Conservation (phyloP, 2,888 invertebrate genomes). For the Epiperipatus broadwayi region DNA sequence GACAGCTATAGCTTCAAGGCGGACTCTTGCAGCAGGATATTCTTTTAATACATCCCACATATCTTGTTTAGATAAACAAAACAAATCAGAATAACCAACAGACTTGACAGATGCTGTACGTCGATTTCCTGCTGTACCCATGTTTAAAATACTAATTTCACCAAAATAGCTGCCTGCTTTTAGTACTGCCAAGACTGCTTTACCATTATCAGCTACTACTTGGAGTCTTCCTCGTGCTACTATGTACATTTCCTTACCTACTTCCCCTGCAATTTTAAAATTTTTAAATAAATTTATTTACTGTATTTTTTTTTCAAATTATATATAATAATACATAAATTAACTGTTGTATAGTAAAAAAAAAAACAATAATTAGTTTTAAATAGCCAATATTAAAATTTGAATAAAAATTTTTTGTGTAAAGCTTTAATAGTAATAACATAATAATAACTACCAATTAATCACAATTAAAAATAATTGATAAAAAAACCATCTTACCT, state of each 20-base stretch:
- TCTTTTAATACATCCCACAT: slow-evolving; percentile 97
- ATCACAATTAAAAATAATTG: too few relatives aligned
- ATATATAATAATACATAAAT: not conserved
- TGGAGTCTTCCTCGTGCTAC: slow-evolving; percentile 86
- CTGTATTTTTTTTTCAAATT: too few relatives aligned
- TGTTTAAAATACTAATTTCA: slow-evolving; percentile 97
- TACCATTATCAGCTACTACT: slow-evolving; percentile 84
- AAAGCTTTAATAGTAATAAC: too few relatives aligned
- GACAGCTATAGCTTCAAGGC: slow-evolving; percentile 88
- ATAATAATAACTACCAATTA: too few relatives aligned
- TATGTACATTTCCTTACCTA: slow-evolving; percentile 99
- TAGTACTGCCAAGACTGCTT: slow-evolving; percentile 79
- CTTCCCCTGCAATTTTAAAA: slow-evolving; percentile 57
- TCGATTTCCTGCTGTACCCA: slow-evolving; percentile 98
- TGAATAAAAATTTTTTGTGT: too few relatives aligned
- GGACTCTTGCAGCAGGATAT: slow-evolving; percentile 40
- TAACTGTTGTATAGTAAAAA: not conserved
- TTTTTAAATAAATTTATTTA: too few relatives aligned
- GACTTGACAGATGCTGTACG: slow-evolving; percentile 93
- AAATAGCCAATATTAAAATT: too few relatives aligned
- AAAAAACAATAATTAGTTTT: not conserved
- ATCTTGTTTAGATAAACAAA: slow-evolving; percentile 95
- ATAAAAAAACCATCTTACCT: too few relatives aligned
- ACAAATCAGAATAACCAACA: slow-evolving; percentile 94
- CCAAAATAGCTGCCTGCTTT: slow-evolving; percentile 99